Evolutionary conservation across 2,797 vertebrate genomes (phyloP), one percentile per base, ranked within the genome.

Genomic region (Sebastes baramenuke): DNA sequence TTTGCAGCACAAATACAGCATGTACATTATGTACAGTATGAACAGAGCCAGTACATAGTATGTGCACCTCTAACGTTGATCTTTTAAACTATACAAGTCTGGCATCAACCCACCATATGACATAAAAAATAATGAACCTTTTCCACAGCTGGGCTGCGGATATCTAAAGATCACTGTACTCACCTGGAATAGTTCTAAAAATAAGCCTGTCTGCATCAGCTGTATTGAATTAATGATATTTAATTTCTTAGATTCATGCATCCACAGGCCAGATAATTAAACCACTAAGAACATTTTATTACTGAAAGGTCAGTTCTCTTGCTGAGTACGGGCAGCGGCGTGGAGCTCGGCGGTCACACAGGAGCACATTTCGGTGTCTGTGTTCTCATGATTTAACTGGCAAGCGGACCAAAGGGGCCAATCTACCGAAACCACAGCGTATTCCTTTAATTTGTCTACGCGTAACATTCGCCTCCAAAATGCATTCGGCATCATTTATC

Each of bases 181-280:
- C 49, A 27, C 46, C 58, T 73, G 27, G 66, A 75, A 72, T 2
- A 27, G 29, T 4, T 67, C 77, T 62, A 72, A 79, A 87, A 86
- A 82, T 84, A 82, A 74, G 24, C 55, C 29, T 1, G 38, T 20
- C 78, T 49, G 32, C 66, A 62, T 73, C 56, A 36, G 64, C 79
- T 68, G 34, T 59, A 67, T 68, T 70, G 79, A 84, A 77, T 72
- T 67, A 82, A 77, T 79, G 75, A 81, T 67, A 77, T 89, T 84
- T 84, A 75, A 71, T 72, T 64, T 69, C 60, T 32, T 56, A 42
- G 79, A 85, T 84, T 76, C 54, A 84, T 84, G 82, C 73, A 60
- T 87, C 81, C 72, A 68, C 64, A 60, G 76, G 81, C 73, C 83
- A 30, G 61, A 74, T 82, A 78, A 91, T 87, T 86, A 84, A 92